A percentile compares a stretch with the other conserved stretches of the same genome.
These are phyloP conservation scores for Corvus moneduloides DNA, from an alignment of 2,113 vertebrate genomes.

Conservation along the genomic window DNA sequence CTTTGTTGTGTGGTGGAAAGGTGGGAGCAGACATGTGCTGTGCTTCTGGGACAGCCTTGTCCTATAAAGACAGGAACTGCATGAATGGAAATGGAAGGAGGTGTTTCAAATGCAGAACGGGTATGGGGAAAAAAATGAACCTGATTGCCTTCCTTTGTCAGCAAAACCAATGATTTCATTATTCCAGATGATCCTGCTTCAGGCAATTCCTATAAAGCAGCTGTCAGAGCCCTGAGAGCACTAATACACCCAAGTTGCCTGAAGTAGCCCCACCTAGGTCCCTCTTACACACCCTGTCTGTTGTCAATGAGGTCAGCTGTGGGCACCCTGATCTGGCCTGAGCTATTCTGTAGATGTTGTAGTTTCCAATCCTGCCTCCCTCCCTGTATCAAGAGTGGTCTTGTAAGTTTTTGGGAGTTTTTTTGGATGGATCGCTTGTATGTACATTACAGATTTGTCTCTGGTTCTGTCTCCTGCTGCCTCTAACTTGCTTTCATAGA, in stretches of 20 bases:
- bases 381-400: neutral
- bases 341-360: neutral
- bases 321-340: neutral
- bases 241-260: no score
- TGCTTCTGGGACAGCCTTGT: neutral
- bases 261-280: neutral
- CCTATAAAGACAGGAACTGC: neutral
- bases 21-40: neutral
- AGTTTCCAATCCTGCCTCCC: neutral
- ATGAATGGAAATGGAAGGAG: neutral
- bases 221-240: neutral
- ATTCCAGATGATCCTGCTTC: neutral
- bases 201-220: neutral
- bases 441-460: neutral
- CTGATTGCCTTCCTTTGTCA: neutral
- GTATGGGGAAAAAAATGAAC: neutral
- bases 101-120: accelerated
- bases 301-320: neutral
- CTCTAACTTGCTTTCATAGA: neutral
- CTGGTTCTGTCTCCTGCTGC: neutral
- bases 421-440: accelerated
- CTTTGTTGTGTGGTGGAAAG: neutral
- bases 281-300: neutral
- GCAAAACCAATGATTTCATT: neutral
- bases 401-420: neutral